phyloP scores from a whole-genome alignment of 2,797 vertebrate species.

The Capromys pilorides region DNA sequence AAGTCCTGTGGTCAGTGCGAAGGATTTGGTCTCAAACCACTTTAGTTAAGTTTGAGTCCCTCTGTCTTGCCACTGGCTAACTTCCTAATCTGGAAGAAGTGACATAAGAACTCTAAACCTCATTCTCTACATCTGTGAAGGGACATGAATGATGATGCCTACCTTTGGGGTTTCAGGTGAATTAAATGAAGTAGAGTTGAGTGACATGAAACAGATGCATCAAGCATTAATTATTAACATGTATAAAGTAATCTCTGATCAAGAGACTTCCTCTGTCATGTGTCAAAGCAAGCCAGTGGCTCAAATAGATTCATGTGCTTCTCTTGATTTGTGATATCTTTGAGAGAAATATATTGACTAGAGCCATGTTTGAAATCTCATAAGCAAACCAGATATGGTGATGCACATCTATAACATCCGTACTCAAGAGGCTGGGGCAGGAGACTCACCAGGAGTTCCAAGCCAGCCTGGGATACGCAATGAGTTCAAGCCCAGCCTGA shows the following conservation, averaged over 20 bases:
- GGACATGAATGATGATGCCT: neutral
- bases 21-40: constrained; percentile 5
- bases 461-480: neutral
- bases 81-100: constrained; percentile 22
- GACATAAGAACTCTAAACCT: neutral
- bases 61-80: neutral
- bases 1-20: neutral
- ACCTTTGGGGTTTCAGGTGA: constrained; percentile 38
- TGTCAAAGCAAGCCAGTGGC: neutral
- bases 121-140: neutral
- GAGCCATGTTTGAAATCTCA: constrained; percentile 32
- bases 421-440: neutral
- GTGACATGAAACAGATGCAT: neutral
- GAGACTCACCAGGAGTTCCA: neutral
- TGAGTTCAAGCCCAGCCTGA: neutral
- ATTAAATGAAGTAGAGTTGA: constrained; percentile 25
- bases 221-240: neutral
- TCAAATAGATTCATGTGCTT: neutral
- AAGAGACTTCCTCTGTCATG: constrained; percentile 21
- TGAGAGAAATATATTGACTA: neutral
- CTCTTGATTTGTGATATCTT: neutral
- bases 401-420: neutral
- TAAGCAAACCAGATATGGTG: neutral
- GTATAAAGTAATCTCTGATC: neutral
- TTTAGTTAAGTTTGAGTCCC: constrained; percentile 6